These are phyloP conservation scores for Microtus oregoni DNA, from an alignment of 2,113 vertebrate species.

Conservation along the genomic window DNA sequence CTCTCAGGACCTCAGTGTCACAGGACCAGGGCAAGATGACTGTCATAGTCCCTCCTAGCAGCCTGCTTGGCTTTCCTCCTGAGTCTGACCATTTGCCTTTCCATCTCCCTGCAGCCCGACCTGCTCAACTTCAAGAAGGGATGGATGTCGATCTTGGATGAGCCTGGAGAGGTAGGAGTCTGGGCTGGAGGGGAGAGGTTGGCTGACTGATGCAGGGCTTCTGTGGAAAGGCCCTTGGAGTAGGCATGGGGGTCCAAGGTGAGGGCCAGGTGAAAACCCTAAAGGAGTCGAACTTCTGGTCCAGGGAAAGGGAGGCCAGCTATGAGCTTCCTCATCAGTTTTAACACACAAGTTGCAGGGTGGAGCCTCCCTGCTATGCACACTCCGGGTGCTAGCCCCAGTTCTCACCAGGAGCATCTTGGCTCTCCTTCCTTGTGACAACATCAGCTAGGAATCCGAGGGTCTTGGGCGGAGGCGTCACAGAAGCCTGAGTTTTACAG, in stretches of 20 bases:
- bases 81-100: slow-evolving; percentile 34
- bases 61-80: not conserved
- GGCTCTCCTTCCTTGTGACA: not conserved
- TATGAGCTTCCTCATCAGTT: not conserved
- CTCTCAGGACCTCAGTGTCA: not conserved
- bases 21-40: not conserved
- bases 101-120: slow-evolving; percentile 89
- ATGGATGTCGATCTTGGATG: slow-evolving; percentile 97
- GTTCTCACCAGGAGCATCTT: not conserved
- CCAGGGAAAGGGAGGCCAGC: not conserved
- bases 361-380: not conserved
- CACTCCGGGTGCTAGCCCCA: accelerated
- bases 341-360: not conserved
- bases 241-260: too few species aligned
- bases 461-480: not conserved
- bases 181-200: accelerated
- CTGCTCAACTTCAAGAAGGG: slow-evolving; percentile 99
- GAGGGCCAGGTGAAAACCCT: not conserved
- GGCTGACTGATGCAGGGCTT: not conserved
- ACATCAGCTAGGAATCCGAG: not conserved
- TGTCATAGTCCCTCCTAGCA: accelerated
- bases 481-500: not conserved
- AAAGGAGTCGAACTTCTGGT: not conserved
- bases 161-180: slow-evolving; percentile 92
- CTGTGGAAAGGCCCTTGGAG: not conserved